Evolutionary conservation across 2,113 vertebrate species (phyloP).

Genomic region (Origma solitaria): DNA sequence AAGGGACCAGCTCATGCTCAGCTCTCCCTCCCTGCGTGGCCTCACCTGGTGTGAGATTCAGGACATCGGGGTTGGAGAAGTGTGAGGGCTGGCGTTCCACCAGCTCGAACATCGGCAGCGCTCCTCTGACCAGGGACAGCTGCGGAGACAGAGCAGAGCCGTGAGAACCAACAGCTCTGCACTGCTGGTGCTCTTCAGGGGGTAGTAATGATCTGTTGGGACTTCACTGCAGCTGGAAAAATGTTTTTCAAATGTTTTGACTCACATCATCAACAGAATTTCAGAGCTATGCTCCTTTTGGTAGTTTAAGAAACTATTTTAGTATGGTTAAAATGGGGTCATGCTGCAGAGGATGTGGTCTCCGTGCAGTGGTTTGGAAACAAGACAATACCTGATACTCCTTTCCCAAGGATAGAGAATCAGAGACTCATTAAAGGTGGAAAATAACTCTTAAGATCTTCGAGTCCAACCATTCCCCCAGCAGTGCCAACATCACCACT

Average conservation of each 20-base stretch:
- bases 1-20: not conserved
- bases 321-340: not conserved
- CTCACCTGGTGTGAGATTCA: constrained; percentile 94
- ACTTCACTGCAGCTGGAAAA: not conserved
- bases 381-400: not conserved
- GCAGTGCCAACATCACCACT: not conserved
- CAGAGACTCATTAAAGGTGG: not conserved
- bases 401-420: not conserved
- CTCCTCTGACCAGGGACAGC: constrained; percentile 86
- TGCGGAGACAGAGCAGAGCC: constrained; percentile 39
- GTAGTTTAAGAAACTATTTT: not conserved
- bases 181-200: not conserved
- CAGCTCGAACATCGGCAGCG: constrained; percentile 93
- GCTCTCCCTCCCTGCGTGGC: not conserved
- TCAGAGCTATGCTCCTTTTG: not conserved
- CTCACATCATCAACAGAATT: not conserved
- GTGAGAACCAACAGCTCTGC: not conserved
- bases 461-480: not conserved
- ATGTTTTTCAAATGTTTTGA: not conserved
- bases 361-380: not conserved
- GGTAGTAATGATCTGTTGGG: fast-evolving
- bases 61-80: constrained; percentile 84
- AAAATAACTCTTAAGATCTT: not conserved
- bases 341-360: not conserved
- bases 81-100: constrained; percentile 92